These are phyloP conservation scores for Meloidogyne hapla DNA, from an alignment of 1,140 invertebrate genomes.

Conservation along the genomic window DNA sequence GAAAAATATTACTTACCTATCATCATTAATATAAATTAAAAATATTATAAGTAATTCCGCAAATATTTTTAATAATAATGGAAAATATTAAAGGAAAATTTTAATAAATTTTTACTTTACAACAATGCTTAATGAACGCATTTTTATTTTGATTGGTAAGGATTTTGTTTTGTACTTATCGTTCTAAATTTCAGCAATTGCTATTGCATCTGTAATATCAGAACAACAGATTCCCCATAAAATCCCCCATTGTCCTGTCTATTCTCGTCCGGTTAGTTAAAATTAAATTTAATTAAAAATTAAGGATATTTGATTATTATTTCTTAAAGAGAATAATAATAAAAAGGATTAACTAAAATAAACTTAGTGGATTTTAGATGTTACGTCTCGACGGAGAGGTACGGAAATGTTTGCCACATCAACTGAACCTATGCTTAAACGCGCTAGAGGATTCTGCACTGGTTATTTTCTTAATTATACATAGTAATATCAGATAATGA, in stretches of 20 bases:
- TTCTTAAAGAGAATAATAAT: too few species aligned
- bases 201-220: neutral
- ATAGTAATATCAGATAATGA: too few species aligned
- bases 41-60: too few species aligned
- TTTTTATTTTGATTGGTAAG: neutral
- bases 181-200: neutral
- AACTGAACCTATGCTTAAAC: slow-evolving; percentile 59
- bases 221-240: neutral
- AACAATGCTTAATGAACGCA: neutral
- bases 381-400: slow-evolving; percentile 54
- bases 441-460: slow-evolving; percentile 54
- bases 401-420: slow-evolving; percentile 62
- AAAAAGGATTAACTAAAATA: too few species aligned
- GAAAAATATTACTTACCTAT: too few species aligned
- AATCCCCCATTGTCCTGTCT: slow-evolving; percentile 37
- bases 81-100: neutral
- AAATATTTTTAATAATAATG: too few species aligned
- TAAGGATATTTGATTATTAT: too few species aligned
- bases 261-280: slow-evolving; percentile 20
- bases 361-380: slow-evolving; percentile 4
- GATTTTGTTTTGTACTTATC: neutral
- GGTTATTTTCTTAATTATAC: slow-evolving; percentile 25
- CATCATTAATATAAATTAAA: too few species aligned
- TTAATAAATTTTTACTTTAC: neutral
- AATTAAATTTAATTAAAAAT: too few species aligned